Percentiles rank a stretch among this genome's conserved stretches.
Conservation (phyloP, 2,888 invertebrate species). For the Disparrhopalites patrizii region DNA sequence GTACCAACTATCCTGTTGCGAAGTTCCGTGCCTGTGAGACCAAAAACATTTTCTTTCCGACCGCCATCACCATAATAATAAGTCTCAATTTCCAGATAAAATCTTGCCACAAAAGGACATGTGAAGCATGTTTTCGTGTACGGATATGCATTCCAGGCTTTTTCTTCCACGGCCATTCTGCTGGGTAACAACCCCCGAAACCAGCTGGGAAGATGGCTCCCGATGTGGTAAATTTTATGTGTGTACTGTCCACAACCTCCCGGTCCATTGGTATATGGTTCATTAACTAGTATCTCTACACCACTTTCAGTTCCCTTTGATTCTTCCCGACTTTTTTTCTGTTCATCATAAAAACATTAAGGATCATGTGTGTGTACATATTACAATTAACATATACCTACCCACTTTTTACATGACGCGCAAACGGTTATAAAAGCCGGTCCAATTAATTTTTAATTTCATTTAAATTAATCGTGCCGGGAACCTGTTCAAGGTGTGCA, state of each 20-base stretch:
- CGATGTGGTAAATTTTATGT: slow-evolving; percentile 97
- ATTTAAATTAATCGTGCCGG: no score
- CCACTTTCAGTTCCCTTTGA: slow-evolving; percentile 97
- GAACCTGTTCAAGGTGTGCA: no score
- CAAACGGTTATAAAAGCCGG: no score
- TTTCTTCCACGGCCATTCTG: slow-evolving; percentile 92
- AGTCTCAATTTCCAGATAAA: slow-evolving; percentile 96
- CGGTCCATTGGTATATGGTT: slow-evolving; percentile 93
- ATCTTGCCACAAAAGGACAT: slow-evolving; percentile 97
- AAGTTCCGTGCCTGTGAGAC: slow-evolving; percentile 79
- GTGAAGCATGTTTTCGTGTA: slow-evolving; percentile 97
- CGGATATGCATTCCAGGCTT: slow-evolving; percentile 99
- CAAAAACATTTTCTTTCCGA: slow-evolving; percentile 94
- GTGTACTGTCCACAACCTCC: slow-evolving; percentile 95
- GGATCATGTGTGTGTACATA: no score
- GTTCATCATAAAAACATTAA: slow-evolving; percentile 48
- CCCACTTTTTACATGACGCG: no score
- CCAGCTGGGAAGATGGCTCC: slow-evolving; percentile 94
- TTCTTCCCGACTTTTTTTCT: slow-evolving; percentile 98
- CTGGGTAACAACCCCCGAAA: slow-evolving; percentile 90
- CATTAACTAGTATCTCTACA: slow-evolving; percentile 95
- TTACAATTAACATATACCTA: no score
- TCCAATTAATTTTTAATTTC: no score
- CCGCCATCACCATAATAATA: slow-evolving; percentile 93
- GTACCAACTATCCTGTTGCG: slow-evolving; percentile 79